phyloP scores from a whole-genome alignment of 2,888 invertebrate genomes.

The Schrankia costaestrigalis region DNA sequence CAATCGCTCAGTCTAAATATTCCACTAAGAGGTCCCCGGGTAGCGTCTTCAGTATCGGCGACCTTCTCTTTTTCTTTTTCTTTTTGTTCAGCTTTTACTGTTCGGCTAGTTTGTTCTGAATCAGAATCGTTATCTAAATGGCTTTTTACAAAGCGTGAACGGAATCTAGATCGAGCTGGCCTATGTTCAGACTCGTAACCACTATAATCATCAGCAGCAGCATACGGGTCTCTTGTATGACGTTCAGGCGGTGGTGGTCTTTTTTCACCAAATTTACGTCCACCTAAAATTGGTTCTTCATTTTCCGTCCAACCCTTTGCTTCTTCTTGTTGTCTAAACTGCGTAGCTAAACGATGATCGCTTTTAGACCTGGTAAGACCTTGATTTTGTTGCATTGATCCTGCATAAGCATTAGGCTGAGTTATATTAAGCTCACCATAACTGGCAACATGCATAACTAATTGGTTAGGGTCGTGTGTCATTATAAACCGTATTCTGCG shows the following conservation, averaged over 20 bases:
- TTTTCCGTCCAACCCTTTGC: constrained; percentile 82
- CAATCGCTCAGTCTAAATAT: constrained; percentile 93
- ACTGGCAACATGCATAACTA: constrained; percentile 92
- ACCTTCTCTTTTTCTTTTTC: constrained; percentile 85
- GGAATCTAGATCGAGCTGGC: constrained; percentile 83
- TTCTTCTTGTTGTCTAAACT: constrained; percentile 93
- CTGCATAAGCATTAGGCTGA: constrained; percentile 81
- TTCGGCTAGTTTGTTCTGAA: constrained; percentile 82
- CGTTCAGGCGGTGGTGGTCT: constrained; percentile 76
- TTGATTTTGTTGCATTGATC: constrained; percentile 82
- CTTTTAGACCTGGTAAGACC: constrained; percentile 96
- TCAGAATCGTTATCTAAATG: constrained; percentile 89
- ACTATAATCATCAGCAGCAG: constrained; percentile 82
- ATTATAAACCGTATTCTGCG: constrained; percentile 92
- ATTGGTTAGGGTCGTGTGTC: constrained; percentile 95
- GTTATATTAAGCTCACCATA: constrained; percentile 94
- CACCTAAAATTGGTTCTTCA: constrained; percentile 86
- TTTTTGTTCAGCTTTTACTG: constrained; percentile 84
- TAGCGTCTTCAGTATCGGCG: constrained; percentile 93
- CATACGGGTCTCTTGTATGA: constrained; percentile 79
- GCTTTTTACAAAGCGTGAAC: constrained; percentile 85
- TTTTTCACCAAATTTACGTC: constrained; percentile 89
- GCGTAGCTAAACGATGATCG: constrained; percentile 93
- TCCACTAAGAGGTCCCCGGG: constrained; percentile 92
- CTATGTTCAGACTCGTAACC: constrained; percentile 85